Base-by-base conservation (phyloP, 1,140 invertebrate species). In the Drosophila carrolli region DNA sequence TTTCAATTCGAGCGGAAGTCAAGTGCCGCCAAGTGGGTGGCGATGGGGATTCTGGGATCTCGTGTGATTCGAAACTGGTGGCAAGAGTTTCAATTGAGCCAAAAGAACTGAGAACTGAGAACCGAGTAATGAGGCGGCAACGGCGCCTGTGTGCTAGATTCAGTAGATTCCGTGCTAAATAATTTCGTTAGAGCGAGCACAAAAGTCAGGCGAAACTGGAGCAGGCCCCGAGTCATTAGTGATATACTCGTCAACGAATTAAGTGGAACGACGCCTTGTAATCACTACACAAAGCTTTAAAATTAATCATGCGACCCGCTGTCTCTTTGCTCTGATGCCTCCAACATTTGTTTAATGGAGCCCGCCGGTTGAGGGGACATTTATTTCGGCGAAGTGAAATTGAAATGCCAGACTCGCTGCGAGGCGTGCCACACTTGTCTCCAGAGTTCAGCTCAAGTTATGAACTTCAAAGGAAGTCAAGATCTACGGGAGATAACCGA, bases 341-440 rank as follows among this genome's bases (percentile, higher is more conserved):
- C 51, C n/a, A 43, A 54, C 81, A 60, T 75, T 75, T 75, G 78
- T 62, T 70, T 81, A 85, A 81, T 85, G 81, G 75, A 80, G 78
- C 57, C 27, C 59, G 41, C 27, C 57, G 37, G 54, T 60, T 16
- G 59, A 72, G 58, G 44, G 38, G 54, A 67, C 54, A 59, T 77
- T 73, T 82, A 48, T 75, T 56, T 46, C 10, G 46, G 44, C 47
- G 14, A 56, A 70, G 51, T 44, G 32, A 58, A 62, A 50, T 78
- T 70, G 32, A 75, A 75, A 70, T 79, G 53, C 57, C 32, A 74
- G 19, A 43, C 54, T 44, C 14, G 47, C 57, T 62, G 50, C 62
- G 16, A 43, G 83, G 82, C 83, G 75, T 83, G 75, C 79, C 79
- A 83, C 79, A 83, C 82, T 86, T 83, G 82, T 86, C 82, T 79